Evolutionary conservation across 2,797 vertebrate genomes (phyloP), one percentile per base, ranked within the genome.

Genomic region (Dromococcyx pavoninus): DNA sequence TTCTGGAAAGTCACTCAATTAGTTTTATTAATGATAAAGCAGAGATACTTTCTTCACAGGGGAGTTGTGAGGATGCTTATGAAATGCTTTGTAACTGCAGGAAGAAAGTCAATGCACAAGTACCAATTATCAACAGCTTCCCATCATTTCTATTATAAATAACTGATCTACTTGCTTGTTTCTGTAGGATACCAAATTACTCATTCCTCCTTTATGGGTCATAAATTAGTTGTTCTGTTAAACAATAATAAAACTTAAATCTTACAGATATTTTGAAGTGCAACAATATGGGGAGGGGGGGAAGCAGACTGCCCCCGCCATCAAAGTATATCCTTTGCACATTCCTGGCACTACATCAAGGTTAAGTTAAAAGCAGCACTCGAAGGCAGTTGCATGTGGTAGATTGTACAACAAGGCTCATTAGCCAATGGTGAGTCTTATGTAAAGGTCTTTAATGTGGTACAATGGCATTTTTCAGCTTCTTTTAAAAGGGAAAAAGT

Each of bases 281-380:
- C 56, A 87, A 86, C 82, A 78, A 57, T 84, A 93, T 21, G 30
- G 10, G 10, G 25, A 21, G 17, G 9, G 11, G 39, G 22, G 41
- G 13, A 16, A 83, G 64, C 24, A 78, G 73, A 33, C 76, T 92
- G 72, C 86, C 43, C 51, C 56, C n/a, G 53, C 84, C 94, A 96
- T 97, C 95, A 97, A 96, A 97, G 94, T 93, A 58, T 95, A 97
- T 96, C 91, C 94, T 93, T 86, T 96, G 93, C 94, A 97, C 97
- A 97, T 97, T 98, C 97, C 98, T 98, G 98, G 98, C 98, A 98
- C 96, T 56, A 97, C 98, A 98, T 98, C 98, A 98, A 98, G 98
- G 98, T 98, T 97, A 97, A 97, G 92, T 96, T 97, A 94, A 97
- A 96, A 95, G 96, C 94, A 96, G 94, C 91, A 97, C 97, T 97